A percentile compares a stretch with the other conserved stretches of the same genome.
phyloP scores from a whole-genome alignment of 2,888 invertebrate genomes.

The Gymnoscelis rufifasciata region DNA sequence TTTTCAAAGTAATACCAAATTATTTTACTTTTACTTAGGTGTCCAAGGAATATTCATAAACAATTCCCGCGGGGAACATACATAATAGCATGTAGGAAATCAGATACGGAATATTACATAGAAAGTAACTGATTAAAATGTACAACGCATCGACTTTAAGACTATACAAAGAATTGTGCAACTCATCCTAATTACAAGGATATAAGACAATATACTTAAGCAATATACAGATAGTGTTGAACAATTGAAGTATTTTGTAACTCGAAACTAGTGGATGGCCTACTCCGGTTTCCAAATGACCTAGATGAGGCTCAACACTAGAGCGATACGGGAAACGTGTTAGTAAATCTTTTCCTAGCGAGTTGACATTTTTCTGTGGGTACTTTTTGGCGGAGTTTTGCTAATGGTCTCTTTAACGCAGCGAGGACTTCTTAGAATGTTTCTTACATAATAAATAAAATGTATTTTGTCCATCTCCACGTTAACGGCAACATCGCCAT shows the following conservation, averaged over 20 bases:
- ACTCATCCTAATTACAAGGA: not conserved
- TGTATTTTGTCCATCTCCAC: too few relatives aligned
- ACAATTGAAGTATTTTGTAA: slow-evolving; percentile 31
- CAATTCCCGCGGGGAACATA: too few relatives aligned
- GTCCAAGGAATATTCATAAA: too few relatives aligned
- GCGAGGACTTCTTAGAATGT: too few relatives aligned
- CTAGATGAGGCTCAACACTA: slow-evolving; percentile 37
- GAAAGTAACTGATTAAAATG: not conserved
- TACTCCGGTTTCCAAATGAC: slow-evolving; percentile 45
- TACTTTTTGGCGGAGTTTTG: too few relatives aligned
- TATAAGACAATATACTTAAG: slow-evolving; percentile 12
- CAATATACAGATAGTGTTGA: slow-evolving; percentile 24
- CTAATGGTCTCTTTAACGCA: too few relatives aligned
- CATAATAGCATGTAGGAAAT: too few relatives aligned
- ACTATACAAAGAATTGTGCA: slow-evolving; percentile 1
- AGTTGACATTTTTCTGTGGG: not conserved
- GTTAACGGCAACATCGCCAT: too few relatives aligned
- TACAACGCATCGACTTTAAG: not conserved
- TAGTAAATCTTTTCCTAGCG: slow-evolving; percentile 11
- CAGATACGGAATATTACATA: too few relatives aligned
- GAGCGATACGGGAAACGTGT: slow-evolving; percentile 28
- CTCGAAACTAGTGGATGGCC: slow-evolving; percentile 37
- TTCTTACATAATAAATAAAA: too few relatives aligned
- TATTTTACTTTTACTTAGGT: too few relatives aligned
- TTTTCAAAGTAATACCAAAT: too few relatives aligned